phyloP scores from a whole-genome alignment of 2,113 vertebrate genomes.

The Odocoileus hemionus region DNA sequence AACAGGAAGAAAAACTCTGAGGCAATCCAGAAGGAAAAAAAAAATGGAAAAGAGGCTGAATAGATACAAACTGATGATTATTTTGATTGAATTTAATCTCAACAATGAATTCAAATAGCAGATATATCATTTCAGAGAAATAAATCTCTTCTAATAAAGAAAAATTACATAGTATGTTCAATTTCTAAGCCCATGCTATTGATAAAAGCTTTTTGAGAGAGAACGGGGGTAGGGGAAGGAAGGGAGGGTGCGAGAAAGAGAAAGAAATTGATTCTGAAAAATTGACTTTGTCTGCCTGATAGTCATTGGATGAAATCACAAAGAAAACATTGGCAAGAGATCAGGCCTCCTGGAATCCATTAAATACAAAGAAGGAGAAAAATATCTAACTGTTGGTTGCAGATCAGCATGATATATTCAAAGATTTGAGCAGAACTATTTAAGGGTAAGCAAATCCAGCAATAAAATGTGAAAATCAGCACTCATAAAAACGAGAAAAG shows the following conservation, averaged over 20 bases:
- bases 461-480: constrained; percentile 57
- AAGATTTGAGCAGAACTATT: constrained; percentile 23
- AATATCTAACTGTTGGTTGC: constrained; percentile 30
- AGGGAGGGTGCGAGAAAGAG: not conserved
- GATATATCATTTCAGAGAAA: constrained; percentile 25
- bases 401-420: constrained; percentile 24
- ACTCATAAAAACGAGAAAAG: constrained; percentile 49
- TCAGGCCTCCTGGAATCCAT: constrained; percentile 61
- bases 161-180: constrained; percentile 1
- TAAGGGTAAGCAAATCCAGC: constrained; percentile 32
- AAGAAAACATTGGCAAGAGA: constrained; percentile 58
- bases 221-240: not conserved
- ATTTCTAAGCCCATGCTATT: constrained; percentile 10
- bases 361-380: constrained; percentile 60
- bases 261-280: constrained; percentile 24
- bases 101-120: constrained; percentile 40
- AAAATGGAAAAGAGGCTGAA: not conserved
- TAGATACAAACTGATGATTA: constrained; percentile 10
- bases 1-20: constrained; percentile 45
- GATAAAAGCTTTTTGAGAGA: constrained; percentile 23
- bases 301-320: constrained; percentile 57
- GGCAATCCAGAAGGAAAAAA: not conserved
- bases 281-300: constrained; percentile 43
- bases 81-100: constrained; percentile 24
- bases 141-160: not conserved